Base-by-base conservation (phyloP, 2,113 vertebrate species). In the Murina feae region DNA sequence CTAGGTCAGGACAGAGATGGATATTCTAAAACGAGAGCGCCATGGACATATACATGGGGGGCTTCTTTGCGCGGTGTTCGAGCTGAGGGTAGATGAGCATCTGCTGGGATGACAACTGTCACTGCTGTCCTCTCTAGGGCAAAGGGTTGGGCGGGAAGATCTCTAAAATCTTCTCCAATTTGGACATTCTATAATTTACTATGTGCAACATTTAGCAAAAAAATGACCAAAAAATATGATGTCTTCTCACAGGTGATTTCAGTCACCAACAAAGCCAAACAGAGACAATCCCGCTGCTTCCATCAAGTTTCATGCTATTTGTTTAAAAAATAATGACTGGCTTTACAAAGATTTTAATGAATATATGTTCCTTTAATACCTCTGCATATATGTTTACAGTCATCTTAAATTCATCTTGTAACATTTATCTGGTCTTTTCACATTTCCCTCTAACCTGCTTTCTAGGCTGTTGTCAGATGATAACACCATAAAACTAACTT, bases 91-190 rank as follows among this genome's bases (percentile, higher is more conserved):
- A 20, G 28, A 47, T 25, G 17, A 95, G 42, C 44, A 75, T 55
- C 32, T 65, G 16, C 12, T 55, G 47, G 35, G 28, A 80, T 30
- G 53, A 32, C 87, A 89, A 51, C 10, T 37, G 44, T 44, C 30
- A 47, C 23, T 47, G 44, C 65, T 49, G 42, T 51, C 28, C 37
- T 94, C 68, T 85, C 44, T 60, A 44, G 44, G 58, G 53, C 30
- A 91, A 32, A 95, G 74, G 51, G 53, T 71, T 90, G 60, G 39
- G 72, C 47, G 44, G 88, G n/a, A 92, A 82, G 18, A 78, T 86
- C 14, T 12, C 20, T 68, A 85, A 96, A 79, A 85, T 66, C 37
- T 47, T 85, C 25, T 91, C n/a, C 53, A 82, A 69, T 35, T 44
- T 91, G 44, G 74, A 89, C 30, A 83, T 47, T 85, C 53, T 55